A percentile compares a stretch with the other conserved stretches of the same genome.
These are phyloP conservation scores for Pristionchus japonicus DNA, from an alignment of 2,888 invertebrate genomes.

Conservation along the genomic window DNA sequence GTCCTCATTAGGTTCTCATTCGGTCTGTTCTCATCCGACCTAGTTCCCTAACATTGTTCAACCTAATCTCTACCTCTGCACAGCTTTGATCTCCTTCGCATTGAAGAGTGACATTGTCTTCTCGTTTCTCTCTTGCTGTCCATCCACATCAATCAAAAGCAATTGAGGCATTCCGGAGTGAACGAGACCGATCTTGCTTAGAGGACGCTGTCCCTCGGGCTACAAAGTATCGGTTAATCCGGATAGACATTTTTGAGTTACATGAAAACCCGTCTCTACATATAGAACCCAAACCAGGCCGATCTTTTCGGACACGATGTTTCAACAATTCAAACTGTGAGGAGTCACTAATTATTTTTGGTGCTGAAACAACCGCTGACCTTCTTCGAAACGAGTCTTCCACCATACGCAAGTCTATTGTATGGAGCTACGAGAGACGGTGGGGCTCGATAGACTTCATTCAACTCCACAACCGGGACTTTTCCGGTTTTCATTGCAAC, in stretches of 20 bases:
- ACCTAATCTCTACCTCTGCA: background rate
- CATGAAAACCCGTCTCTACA: too few species aligned
- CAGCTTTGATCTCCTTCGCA: background rate
- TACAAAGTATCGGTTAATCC: too few species aligned
- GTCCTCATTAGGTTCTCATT: too few species aligned
- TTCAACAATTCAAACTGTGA: too few species aligned
- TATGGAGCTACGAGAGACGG: background rate
- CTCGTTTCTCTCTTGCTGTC: background rate
- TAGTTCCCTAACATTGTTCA: too few species aligned
- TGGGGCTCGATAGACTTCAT: constrained; percentile 25
- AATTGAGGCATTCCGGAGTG: background rate
- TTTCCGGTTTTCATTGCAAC: background rate
- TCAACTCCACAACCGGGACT: background rate
- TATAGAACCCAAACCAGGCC: too few species aligned
- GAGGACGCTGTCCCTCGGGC: background rate
- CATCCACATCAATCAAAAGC: constrained; percentile 7
- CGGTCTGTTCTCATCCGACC: too few species aligned
- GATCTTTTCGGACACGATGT: too few species aligned
- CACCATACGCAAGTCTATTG: background rate
- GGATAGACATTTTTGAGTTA: too few species aligned
- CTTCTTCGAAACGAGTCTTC: background rate
- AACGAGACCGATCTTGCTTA: background rate
- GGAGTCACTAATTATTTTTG: too few species aligned
- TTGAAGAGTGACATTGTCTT: background rate
- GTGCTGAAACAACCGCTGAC: too few species aligned